phyloP scores from a whole-genome alignment of 2,888 invertebrate genomes.

The Dichetophora obliterata region DNA sequence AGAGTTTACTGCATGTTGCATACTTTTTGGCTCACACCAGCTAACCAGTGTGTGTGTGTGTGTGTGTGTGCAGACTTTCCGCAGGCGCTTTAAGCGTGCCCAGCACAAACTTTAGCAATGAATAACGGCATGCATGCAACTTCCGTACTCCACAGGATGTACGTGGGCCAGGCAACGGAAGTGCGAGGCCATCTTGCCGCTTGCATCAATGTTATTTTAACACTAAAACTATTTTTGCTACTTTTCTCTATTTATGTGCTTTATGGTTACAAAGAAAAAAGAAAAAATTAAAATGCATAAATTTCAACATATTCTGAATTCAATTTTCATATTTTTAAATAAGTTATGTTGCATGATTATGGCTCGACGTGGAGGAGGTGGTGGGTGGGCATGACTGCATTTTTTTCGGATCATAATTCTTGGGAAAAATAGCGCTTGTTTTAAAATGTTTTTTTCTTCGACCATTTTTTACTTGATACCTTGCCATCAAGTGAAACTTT shows the following conservation, averaged over 20 bases:
- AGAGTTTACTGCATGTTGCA: not conserved
- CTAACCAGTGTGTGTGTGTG: too few relatives aligned
- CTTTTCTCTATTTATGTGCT: too few relatives aligned
- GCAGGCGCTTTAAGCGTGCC: too few relatives aligned
- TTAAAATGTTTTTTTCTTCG: not conserved
- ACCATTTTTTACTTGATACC: not conserved
- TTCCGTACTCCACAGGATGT: constrained; percentile 14
- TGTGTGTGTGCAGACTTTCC: too few relatives aligned
- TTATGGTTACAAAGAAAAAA: too few relatives aligned
- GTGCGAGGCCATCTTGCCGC: constrained; percentile 27
- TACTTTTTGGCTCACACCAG: not conserved
- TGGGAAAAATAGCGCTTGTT: not conserved
- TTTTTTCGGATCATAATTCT: not conserved
- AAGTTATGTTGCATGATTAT: not conserved
- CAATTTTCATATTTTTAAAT: constrained; percentile 30
- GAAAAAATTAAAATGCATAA: not conserved
- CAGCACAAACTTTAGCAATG: too few relatives aligned
- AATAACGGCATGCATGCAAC: constrained; percentile 3
- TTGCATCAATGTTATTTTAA: not conserved
- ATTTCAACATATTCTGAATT: constrained; percentile 27
- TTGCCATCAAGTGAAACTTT: not conserved
- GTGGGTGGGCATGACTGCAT: not conserved
- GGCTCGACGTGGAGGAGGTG: not conserved
- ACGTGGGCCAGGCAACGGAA: constrained; percentile 20
- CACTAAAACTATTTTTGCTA: too few relatives aligned